These are phyloP conservation scores for Lamprotornis superbus DNA, from an alignment of 2,113 vertebrate genomes.

Conservation along the genomic window DNA sequence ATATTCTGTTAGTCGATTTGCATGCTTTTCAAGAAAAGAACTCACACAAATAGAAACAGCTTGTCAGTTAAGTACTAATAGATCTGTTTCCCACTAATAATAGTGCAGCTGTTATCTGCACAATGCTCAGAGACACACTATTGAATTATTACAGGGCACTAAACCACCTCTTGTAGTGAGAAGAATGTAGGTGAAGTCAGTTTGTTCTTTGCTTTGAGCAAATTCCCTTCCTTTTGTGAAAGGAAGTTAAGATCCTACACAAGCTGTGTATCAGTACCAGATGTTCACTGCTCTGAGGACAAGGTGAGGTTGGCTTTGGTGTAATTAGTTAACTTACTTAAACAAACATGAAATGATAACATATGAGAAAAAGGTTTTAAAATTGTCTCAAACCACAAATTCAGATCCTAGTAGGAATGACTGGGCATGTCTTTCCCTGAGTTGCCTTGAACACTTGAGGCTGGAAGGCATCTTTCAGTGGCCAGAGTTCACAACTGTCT, in stretches of 20 bases:
- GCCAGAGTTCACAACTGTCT: not conserved
- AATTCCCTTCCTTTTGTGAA: not conserved
- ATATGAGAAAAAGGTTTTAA: not conserved
- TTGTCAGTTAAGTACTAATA: not conserved
- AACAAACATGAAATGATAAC: not conserved
- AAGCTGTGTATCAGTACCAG: not conserved
- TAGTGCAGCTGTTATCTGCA: not conserved
- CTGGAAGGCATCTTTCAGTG: not conserved
- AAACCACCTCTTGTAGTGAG: not conserved
- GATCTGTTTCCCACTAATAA: not conserved
- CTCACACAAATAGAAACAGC: not conserved
- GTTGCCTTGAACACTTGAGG: not conserved
- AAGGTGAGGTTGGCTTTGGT: not conserved
- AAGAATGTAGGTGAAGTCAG: not conserved
- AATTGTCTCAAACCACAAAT: not conserved
- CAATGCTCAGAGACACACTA: not conserved
- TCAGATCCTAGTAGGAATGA: not conserved
- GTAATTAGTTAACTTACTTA: not conserved
- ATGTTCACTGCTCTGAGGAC: not conserved
- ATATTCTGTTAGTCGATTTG: not conserved
- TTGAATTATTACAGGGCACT: not conserved
- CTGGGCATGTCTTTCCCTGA: not conserved
- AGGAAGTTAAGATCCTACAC: not conserved
- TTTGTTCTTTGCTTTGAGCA: not conserved
- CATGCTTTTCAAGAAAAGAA: not conserved